These are phyloP conservation scores for Macquaria australasica DNA, from an alignment of 2,113 vertebrate genomes.

Conservation along the genomic window DNA sequence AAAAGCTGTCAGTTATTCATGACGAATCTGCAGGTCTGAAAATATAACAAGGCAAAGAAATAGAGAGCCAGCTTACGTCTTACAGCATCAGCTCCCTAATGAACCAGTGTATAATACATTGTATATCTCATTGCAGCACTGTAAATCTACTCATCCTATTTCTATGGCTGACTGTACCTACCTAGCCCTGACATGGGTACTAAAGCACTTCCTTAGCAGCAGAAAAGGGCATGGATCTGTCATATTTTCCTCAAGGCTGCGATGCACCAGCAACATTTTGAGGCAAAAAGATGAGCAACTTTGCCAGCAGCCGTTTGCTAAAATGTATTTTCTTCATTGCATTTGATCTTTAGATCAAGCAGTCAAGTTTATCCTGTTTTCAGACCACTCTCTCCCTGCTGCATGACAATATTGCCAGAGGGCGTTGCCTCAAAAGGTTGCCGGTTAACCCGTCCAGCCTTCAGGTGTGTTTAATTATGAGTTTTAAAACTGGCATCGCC, in stretches of 20 bases:
- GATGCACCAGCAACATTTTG: conserved; percentile 47
- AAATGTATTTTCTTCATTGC: conserved; percentile 11
- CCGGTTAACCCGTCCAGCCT: conserved; percentile 18
- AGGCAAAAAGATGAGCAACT: conserved; percentile 38
- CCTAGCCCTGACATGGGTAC: conserved; percentile 58
- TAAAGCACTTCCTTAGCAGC: conserved; percentile 67
- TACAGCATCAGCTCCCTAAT: conserved; percentile 44
- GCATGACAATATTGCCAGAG: conserved; percentile 8
- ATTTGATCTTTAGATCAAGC: conserved; percentile 26
- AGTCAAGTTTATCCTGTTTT: conserved; percentile 32
- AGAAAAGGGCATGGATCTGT: conserved; percentile 64
- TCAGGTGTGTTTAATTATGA: conserved; percentile 55
- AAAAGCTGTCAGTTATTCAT: conserved; percentile 35
- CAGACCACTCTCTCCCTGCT: not conserved
- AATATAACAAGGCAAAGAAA: conserved; percentile 38
- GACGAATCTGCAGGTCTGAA: conserved; percentile 47
- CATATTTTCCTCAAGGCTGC: conserved; percentile 42
- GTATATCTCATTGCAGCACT: conserved; percentile 75
- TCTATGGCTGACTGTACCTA: conserved; percentile 71
- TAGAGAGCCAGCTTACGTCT: conserved; percentile 34
- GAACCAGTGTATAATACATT: conserved; percentile 66
- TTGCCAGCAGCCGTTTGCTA: conserved; percentile 26
- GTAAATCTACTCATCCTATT: conserved; percentile 79
- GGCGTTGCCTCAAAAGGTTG: conserved; percentile 55
- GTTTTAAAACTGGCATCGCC: conserved; percentile 69